Conservation (phyloP, 2,113 vertebrate genomes). For the Setophaga kirtlandii region DNA sequence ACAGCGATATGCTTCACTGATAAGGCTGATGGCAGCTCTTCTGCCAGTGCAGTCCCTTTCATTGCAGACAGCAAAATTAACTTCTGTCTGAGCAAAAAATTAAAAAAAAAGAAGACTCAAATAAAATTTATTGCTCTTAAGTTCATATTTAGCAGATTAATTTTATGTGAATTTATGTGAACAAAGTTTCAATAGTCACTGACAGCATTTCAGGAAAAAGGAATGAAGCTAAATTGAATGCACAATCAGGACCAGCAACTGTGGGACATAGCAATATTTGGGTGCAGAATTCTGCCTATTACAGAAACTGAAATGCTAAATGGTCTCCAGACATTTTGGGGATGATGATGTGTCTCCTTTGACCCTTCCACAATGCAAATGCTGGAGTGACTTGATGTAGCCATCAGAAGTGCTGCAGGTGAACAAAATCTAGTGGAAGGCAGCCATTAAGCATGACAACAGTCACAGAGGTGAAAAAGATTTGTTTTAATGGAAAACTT, state of each 20-base stretch:
- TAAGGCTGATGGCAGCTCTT: neutral
- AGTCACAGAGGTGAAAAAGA: neutral
- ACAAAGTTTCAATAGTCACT: neutral
- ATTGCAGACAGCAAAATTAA: neutral
- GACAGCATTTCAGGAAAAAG: neutral
- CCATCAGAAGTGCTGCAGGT: neutral
- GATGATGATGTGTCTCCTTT: neutral
- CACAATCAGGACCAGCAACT: neutral
- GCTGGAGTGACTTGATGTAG: neutral
- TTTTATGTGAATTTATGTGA: neutral
- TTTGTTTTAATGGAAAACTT: neutral
- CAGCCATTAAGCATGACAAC: neutral
- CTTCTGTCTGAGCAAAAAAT: neutral
- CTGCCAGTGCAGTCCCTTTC: neutral
- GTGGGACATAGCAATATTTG: neutral
- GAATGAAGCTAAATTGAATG: neutral
- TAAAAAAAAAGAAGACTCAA: neutral
- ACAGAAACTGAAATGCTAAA: neutral
- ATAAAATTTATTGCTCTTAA: neutral
- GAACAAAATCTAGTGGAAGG: neutral
- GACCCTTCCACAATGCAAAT: neutral
- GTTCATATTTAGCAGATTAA: neutral
- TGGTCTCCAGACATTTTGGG: neutral
- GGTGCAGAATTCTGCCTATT: neutral
- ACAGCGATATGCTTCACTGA: neutral